phyloP scores from a whole-genome alignment of 2,113 vertebrate genomes.

The Caranx ignobilis region DNA sequence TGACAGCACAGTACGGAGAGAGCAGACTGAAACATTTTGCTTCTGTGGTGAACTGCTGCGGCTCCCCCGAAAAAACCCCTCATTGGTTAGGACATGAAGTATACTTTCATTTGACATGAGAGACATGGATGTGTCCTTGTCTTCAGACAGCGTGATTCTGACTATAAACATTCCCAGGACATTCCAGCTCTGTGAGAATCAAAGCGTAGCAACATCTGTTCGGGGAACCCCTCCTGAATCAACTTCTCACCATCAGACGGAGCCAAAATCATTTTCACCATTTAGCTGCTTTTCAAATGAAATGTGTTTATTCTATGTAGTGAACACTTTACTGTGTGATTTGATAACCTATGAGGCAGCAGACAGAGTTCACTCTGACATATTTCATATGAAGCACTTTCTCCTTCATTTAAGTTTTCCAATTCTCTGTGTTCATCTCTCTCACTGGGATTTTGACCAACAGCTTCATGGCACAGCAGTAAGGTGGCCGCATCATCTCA shows the following conservation, averaged over 20 bases:
- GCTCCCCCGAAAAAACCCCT: conserved; percentile 6
- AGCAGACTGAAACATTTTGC: conserved; percentile 56
- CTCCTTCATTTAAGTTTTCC: not conserved
- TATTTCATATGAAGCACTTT: not conserved
- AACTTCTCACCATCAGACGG: conserved; percentile 28
- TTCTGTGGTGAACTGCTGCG: not conserved
- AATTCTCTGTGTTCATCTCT: not conserved
- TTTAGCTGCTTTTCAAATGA: conserved; percentile 14
- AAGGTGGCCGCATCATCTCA: not conserved
- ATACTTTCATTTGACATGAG: conserved; percentile 36
- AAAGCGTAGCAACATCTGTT: conserved; percentile 46
- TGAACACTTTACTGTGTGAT: not conserved
- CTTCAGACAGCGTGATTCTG: not conserved
- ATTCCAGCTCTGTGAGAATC: conserved; percentile 43
- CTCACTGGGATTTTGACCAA: not conserved
- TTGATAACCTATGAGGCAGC: not conserved
- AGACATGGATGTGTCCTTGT: conserved; percentile 20
- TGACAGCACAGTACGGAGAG: conserved; percentile 55
- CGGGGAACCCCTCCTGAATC: not conserved
- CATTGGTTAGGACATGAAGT: conserved; percentile 23
- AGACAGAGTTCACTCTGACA: not conserved
- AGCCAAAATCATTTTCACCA: conserved; percentile 7
- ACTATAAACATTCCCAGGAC: conserved; percentile 32
- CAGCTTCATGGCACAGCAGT: not conserved
- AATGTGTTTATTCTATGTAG: not conserved